Conservation (phyloP, 2,888 invertebrate species). For the Flexamia atlantica region DNA sequence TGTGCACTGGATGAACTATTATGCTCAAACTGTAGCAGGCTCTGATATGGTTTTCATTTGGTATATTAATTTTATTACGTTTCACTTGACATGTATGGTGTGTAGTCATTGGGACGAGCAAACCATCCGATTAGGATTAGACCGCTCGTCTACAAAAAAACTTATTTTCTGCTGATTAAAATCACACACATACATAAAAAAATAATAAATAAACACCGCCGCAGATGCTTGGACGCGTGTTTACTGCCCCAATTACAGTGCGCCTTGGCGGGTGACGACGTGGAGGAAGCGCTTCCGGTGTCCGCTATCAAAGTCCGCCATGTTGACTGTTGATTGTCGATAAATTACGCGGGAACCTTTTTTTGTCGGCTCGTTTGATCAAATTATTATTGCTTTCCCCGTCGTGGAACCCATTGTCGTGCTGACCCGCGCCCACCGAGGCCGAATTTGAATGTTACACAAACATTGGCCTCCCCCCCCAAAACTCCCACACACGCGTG, state of each 20-base stretch:
- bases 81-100: no score
- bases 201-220: no score
- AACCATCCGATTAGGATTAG: no score
- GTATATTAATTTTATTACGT: no score
- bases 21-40: no score
- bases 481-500: not conserved
- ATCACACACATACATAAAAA: no score
- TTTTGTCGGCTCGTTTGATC: not conserved
- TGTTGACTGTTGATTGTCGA: not conserved
- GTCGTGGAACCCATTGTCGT: not conserved
- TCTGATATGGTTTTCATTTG: no score
- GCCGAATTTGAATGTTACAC: constrained; percentile 25
- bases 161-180: no score
- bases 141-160: no score
- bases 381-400: not conserved
- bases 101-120: no score
- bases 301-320: constrained; percentile 25
- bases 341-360: constrained; percentile 20
- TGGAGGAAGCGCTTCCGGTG: constrained; percentile 26
- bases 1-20: no score
- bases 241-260: not conserved
- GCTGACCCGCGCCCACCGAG: constrained; percentile 32
- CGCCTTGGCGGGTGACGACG: not conserved
- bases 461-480: not conserved
- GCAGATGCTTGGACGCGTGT: no score